Evolutionary conservation across 2,888 invertebrate species (phyloP).

Genomic region (Drosophila pseudotalamancana): DNA sequence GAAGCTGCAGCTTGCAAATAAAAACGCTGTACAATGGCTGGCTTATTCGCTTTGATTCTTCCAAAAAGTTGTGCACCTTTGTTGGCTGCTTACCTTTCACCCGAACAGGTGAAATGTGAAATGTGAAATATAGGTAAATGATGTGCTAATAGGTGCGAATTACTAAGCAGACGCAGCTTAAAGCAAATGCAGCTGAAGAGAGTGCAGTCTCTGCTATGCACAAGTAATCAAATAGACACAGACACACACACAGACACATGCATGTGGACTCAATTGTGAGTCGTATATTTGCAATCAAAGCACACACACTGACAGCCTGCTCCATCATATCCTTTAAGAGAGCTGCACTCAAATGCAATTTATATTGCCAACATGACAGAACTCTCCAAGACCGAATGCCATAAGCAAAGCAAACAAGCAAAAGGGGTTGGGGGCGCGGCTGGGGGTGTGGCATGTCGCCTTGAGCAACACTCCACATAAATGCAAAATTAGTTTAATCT

Average conservation of each 20-base stretch:
- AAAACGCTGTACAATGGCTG: constrained; percentile 43
- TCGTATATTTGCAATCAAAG: constrained; percentile 71
- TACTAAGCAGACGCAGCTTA: constrained; percentile 4
- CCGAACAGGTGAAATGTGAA: constrained; percentile 13
- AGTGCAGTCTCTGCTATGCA: constrained; percentile 1
- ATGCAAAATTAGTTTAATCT: constrained; percentile 45
- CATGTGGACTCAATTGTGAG: constrained; percentile 11
- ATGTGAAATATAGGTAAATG: constrained; percentile 37
- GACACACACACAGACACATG: neutral
- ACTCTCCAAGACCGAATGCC: constrained; percentile 53
- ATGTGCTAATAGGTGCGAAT: constrained; percentile 68
- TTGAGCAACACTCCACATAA: constrained; percentile 25
- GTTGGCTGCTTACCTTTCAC: constrained; percentile 37
- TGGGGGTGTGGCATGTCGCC: neutral
- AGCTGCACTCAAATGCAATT: constrained; percentile 63
- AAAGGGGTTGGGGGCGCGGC: neutral
- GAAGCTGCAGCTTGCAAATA: constrained; percentile 25
- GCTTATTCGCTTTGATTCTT: constrained; percentile 26
- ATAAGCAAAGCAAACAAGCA: constrained; percentile 43
- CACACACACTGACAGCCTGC: constrained; percentile 54
- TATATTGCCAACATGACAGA: constrained; percentile 61
- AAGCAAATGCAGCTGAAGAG: constrained; percentile 5
- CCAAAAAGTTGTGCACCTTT: constrained; percentile 38
- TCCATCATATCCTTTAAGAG: constrained; percentile 26
- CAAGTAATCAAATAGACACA: constrained; percentile 1